Percentiles rank a stretch among this genome's conserved stretches.
Evolutionary conservation across 2,888 invertebrate species (phyloP).

Genomic region (Trissolcus japonicus): DNA sequence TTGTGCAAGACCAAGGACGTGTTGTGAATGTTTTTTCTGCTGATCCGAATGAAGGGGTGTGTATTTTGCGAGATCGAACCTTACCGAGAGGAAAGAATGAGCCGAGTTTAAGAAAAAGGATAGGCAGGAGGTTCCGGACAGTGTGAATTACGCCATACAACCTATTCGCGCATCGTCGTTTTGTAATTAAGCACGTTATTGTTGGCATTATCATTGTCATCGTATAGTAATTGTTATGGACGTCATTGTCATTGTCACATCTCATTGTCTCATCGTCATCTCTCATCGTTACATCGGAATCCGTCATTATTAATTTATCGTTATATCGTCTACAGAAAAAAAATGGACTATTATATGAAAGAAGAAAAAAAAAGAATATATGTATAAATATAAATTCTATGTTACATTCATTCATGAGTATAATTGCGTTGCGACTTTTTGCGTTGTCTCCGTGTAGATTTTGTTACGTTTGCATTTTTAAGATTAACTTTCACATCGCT

Average conservation of each 20-base stretch:
- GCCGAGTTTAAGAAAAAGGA: constrained; percentile 37
- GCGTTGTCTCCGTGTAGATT: constrained; percentile 48
- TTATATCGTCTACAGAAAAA: constrained; percentile 49
- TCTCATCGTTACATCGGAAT: constrained; percentile 54
- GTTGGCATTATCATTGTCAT: constrained; percentile 62
- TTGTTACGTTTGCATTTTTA: constrained; percentile 59
- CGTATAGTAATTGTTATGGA: constrained; percentile 60
- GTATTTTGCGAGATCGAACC: neutral
- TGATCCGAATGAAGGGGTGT: constrained; percentile 18
- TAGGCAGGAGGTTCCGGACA: constrained; percentile 53
- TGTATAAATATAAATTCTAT: constrained; percentile 53
- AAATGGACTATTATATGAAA: constrained; percentile 16
- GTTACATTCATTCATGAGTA: constrained; percentile 53
- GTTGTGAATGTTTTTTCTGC: constrained; percentile 48
- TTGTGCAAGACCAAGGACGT: constrained; percentile 40
- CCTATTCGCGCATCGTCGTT: constrained; percentile 59
- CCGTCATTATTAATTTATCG: constrained; percentile 57
- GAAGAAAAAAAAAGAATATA: constrained; percentile 29
- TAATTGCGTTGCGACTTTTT: constrained; percentile 55
- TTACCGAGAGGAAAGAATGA: constrained; percentile 5
- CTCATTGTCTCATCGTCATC: constrained; percentile 59
- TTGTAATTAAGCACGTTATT: constrained; percentile 62
- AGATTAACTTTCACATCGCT: constrained; percentile 53
- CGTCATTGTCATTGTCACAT: constrained; percentile 59
- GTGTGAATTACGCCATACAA: constrained; percentile 60